Evolutionary conservation across 1,140 invertebrate genomes (phyloP), one percentile per base, ranked within the genome.

Genomic region (Dolichoris vasculosae): DNA sequence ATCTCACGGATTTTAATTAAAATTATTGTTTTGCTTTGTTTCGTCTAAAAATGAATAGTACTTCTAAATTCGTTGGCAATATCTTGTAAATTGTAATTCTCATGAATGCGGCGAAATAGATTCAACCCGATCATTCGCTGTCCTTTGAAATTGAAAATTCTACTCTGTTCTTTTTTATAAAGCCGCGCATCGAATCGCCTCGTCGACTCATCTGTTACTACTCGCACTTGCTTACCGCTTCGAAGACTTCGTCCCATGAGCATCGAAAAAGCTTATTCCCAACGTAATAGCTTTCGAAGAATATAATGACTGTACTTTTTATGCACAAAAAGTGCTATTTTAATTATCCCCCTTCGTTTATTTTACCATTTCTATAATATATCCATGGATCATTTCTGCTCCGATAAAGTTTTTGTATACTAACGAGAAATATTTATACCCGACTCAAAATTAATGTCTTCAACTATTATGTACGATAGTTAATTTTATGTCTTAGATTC

Each of bases 201-300:
- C 20, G 9, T 20, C 64, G 46, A 51, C 69, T 59, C 32, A 48
- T 75, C 81, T 71, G 80, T 82, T 82, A 82, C 30, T 30, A 71
- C 80, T 82, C 20, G 2, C 43, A 20, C 17, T 38, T 26, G 9
- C 40, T n/a, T 81, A n/a, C 77, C 32, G 23, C 35, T 1, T 79
- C 35, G n/a, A 26, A 23, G 17, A 77, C 13, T 32, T 15, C 43
- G 8, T 9, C 15, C 4, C 15, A 30, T 3, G n/a, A 30, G 26
- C 43, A 23, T 30, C n/a, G 13, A n/a, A n/a, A 43, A 48, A 76
- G 73, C 43, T 76, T 6, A 15, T 7, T 43, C 48, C 43, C 40
- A 76, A 11, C 6, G 17, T 3, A 48, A 46, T n/a, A 48, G 40
- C 73, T 48, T n/a, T 32, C 43, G 9, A 48, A 0, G 17, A 15